A percentile compares a stretch with the other conserved stretches of the same genome.
Evolutionary conservation across 92 coral and sea anemone genomes (phyloP).

Genomic region (Bergia sp.): DNA sequence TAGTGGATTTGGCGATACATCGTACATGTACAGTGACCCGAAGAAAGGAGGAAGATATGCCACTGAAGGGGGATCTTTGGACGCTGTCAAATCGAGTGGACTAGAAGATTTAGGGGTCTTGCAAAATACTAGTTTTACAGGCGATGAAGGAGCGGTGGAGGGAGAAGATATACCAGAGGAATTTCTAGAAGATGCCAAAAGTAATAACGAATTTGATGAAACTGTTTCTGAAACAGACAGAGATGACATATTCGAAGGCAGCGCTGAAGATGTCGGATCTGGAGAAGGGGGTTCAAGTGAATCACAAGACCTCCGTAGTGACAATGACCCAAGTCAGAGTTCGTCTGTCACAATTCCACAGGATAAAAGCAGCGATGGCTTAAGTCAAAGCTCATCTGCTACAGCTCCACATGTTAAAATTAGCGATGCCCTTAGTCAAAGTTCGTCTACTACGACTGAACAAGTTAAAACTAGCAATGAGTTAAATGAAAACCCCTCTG

Average conservation of each 20-base stretch:
- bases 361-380: background rate
- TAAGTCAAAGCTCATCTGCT: background rate
- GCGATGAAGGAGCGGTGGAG: slow-evolving; percentile 33
- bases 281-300: slow-evolving; percentile 12
- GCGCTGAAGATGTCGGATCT: slow-evolving; percentile 2
- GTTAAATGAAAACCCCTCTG: too few species aligned
- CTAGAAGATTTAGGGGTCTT: background rate
- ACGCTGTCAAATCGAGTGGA: background rate
- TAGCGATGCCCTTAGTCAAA: background rate
- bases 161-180: slow-evolving; percentile 2
- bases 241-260: background rate
- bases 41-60: background rate
- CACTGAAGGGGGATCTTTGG: background rate
- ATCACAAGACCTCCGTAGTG: background rate
- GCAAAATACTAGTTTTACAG: slow-evolving; percentile 26
- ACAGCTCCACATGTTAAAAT: background rate
- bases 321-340: background rate
- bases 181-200: background rate
- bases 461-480: background rate
- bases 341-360: background rate
- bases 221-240: background rate
- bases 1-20: background rate
- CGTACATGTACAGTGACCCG: background rate
- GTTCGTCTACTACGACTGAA: background rate
- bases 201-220: background rate